A percentile compares a stretch with the other conserved stretches of the same genome.
Conservation (phyloP, 2,888 invertebrate genomes). For the Cosmorhoe ocellata region DNA sequence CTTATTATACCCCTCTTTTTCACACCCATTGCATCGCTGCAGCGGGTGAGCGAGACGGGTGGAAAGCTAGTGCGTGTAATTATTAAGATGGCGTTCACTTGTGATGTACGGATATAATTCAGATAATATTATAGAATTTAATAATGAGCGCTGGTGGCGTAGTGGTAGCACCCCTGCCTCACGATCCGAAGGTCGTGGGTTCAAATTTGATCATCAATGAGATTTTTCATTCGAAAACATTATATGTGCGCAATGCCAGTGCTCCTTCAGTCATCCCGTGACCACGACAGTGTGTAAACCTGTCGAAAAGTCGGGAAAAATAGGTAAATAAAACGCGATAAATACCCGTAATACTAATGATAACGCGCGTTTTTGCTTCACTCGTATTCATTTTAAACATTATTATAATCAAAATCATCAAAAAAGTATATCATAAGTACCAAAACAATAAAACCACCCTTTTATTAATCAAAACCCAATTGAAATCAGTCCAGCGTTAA, state of each 20-base stretch:
- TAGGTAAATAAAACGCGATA: too few relatives aligned
- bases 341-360: too few relatives aligned
- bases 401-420: slow-evolving; percentile 6
- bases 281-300: too few relatives aligned
- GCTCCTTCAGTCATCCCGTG: too few relatives aligned
- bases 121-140: too few relatives aligned
- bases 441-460: slow-evolving; percentile 22
- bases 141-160: too few relatives aligned
- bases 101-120: slow-evolving; percentile 31
- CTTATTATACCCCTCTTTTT: slow-evolving; percentile 29
- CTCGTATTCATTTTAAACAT: background rate
- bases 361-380: background rate
- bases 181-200: too few relatives aligned
- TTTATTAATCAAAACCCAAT: slow-evolving; percentile 23
- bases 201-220: too few relatives aligned
- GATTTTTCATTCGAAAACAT: too few relatives aligned
- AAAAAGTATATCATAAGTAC: slow-evolving; percentile 4
- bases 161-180: too few relatives aligned
- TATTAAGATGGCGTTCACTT: slow-evolving; percentile 43
- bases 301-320: too few relatives aligned
- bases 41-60: slow-evolving; percentile 27
- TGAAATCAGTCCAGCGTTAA: slow-evolving; percentile 22
- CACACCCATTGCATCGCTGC: slow-evolving; percentile 10
- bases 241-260: too few relatives aligned
- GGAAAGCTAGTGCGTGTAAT: slow-evolving; percentile 33